Base-by-base conservation (phyloP, 2,797 vertebrate genomes). In the Pipistrellus pipistrellus region DNA sequence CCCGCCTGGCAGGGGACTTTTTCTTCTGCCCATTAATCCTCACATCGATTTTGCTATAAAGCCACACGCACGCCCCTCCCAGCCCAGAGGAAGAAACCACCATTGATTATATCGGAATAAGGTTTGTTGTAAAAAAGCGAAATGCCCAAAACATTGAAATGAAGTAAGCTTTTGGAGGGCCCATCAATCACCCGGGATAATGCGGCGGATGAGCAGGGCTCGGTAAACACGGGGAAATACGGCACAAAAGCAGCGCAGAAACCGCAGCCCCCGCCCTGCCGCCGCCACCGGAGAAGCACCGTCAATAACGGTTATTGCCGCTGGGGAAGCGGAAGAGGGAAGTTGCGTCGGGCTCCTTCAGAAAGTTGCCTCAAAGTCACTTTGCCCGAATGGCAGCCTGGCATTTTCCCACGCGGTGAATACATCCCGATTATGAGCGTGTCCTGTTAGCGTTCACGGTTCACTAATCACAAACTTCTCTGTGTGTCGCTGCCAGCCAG, bases 351-450 rank as follows among this genome's bases (percentile, higher is more conserved):
- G 84, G 96, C 97, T 95, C 97, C 97, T 98, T 96, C 73, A 86
- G 95, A 98, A 98, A 98, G 98, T 98, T 98, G 97, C 95, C 83
- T 97, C 98, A 98, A 98, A 98, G 98, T 98, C 98, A 98, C 98
- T 98, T 98, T 98, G 97, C 77, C 88, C 97, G 77, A 96, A 90
- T 57, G 96, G 97, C 95, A 94, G 66, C 15, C 30, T 69, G 5
- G 95, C 93, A 32, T 95, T 97, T 95, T 51, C 87, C 91, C 92
- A 1, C 0, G 90, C 97, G 93, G 97, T 98, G 98, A 98, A 98
- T 98, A 98, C 97, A 98, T 95, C 75, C 97, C 95, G 97, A 97
- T 98, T 98, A 98, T 94, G 89, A 95, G 97, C 68, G 14, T 95
- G 98, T 98, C 98, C 96, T 97, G 95, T 98, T 98, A 97, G 94